phyloP scores from a whole-genome alignment of 1,140 invertebrate species.

The Fopius arisanus region DNA sequence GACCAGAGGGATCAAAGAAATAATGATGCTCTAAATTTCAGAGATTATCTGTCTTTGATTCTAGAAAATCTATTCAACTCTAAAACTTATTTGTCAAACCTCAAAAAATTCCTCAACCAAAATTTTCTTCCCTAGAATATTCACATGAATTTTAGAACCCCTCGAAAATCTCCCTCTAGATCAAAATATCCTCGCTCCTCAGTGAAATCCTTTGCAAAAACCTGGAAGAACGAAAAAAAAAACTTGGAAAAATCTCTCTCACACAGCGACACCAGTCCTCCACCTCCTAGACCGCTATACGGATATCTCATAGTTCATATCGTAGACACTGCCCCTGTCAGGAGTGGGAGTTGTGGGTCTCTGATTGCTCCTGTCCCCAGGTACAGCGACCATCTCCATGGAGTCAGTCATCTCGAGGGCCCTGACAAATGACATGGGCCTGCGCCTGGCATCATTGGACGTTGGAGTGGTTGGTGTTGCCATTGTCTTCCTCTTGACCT shows the following conservation, averaged over 20 bases:
- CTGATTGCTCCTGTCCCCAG: conserved; percentile 36
- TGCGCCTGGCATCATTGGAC: conserved; percentile 62
- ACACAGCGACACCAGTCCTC: background rate
- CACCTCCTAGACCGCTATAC: conserved; percentile 68
- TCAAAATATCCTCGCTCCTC: too few species aligned
- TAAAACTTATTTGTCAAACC: too few species aligned
- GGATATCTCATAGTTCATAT: conserved; percentile 96
- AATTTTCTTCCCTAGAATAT: too few species aligned
- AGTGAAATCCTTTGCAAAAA: too few species aligned
- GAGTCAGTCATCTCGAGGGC: conserved; percentile 90
- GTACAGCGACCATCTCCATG: conserved; percentile 73
- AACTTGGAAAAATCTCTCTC: background rate
- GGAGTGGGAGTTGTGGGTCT: conserved; percentile 72
- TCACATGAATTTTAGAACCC: too few species aligned
- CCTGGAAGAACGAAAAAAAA: background rate
- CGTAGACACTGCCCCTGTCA: conserved; percentile 88
- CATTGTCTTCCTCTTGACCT: conserved; percentile 70
- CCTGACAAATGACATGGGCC: conserved; percentile 92
- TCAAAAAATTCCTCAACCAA: too few species aligned
- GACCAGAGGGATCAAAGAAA: background rate
- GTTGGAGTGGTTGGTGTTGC: conserved; percentile 61
- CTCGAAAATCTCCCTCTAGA: too few species aligned
- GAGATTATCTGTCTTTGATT: too few species aligned
- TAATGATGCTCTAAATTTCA: background rate
- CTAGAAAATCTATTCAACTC: too few species aligned